Evolutionary conservation across 2,888 invertebrate species (phyloP), one percentile per base, ranked within the genome.

Genomic region (Drosophila koepferae): DNA sequence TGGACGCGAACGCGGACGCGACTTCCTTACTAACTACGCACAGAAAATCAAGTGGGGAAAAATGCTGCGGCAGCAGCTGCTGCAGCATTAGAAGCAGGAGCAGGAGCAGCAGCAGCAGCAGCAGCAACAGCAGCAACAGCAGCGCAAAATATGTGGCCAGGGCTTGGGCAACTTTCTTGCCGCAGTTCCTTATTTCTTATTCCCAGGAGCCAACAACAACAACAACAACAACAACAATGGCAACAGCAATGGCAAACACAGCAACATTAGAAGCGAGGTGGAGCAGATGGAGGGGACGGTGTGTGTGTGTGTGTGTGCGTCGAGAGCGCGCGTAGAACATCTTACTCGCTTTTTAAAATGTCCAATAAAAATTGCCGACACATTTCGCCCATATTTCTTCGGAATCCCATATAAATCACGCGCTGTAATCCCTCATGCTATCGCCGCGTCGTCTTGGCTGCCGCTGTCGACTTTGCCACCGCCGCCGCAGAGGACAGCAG

Each of bases 341-440:
- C 93, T 93, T 93, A 93, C 91, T 93, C 85, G 91, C 92, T 92
- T 92, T 93, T 93, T 92, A 92, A 93, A 93, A 93, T 93, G 93
- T 92, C 92, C 93, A 93, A 93, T 93, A 93, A 93, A 93, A 93
- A 93, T 93, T 93, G 93, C 93, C 93, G 93, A 93, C 93, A 93
- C 93, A 93, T 93, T 93, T 93, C 91, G 91, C 92, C 92, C 92
- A 93, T 93, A 93, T 93, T 93, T 93, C 93, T 93, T 92, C 89
- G 88, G 91, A 93, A 93, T 93, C 93, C 93, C 93, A 93, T 93
- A 93, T 93, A 93, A 93, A 93, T 93, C 93, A 93, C 92, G 91
- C 87, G 86, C 89, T 91, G 92, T 93, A 93, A 93, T 93, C 93
- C 93, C 93, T 93, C 93, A 93, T 93, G 93, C 93, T 92, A 91